Conservation (phyloP, 2,797 vertebrate species). For the Rhynchotus rufescens region DNA sequence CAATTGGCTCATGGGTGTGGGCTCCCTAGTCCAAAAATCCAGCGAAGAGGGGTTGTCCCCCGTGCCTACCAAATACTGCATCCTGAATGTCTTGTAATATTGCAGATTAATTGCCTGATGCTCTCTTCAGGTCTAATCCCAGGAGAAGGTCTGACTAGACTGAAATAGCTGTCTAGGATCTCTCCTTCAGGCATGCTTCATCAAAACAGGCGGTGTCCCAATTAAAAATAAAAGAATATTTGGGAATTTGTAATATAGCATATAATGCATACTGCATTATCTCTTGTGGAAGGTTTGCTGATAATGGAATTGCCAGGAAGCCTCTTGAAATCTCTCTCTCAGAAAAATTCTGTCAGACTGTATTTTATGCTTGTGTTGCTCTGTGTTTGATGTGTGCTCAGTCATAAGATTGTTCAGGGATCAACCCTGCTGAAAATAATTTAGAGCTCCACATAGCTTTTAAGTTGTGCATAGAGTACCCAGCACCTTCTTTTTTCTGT, state of each 20-base stretch:
- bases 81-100: background rate
- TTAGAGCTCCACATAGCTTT: background rate
- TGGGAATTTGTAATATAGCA: background rate
- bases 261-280: accelerated
- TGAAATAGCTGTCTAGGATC: background rate
- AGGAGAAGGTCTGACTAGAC: background rate
- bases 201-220: background rate
- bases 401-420: background rate
- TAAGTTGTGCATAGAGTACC: background rate
- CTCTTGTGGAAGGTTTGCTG: background rate
- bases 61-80: background rate
- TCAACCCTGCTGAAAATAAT: background rate
- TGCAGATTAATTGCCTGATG: background rate
- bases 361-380: background rate
- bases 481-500: background rate
- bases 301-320: background rate
- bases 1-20: background rate
- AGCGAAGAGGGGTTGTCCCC: background rate
- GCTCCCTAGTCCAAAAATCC: background rate
- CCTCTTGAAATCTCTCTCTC: background rate
- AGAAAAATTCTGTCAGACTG: background rate
- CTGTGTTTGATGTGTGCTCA: background rate
- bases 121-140: background rate
- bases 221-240: background rate
- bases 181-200: background rate